Percentiles rank a stretch among this genome's conserved stretches.
These are phyloP conservation scores for Vireo griseus DNA, from an alignment of 2,797 vertebrate species.

Conservation along the genomic window DNA sequence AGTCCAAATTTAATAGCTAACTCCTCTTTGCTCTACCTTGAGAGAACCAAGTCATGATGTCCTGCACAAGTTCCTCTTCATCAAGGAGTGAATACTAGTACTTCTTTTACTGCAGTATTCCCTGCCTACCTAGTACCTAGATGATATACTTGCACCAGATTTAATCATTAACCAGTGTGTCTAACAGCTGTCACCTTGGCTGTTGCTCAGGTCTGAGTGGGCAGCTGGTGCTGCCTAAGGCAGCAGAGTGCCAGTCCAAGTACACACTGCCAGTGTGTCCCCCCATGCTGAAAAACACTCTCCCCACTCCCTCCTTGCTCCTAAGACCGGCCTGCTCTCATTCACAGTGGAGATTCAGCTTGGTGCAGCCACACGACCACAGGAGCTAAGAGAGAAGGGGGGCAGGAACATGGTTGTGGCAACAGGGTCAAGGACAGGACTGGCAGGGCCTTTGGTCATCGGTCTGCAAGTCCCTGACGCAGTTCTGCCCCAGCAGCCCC, in stretches of 20 bases:
- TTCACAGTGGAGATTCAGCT: fast-evolving
- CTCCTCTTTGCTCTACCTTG: not conserved
- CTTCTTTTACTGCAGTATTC: not conserved
- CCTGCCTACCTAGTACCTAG: not conserved
- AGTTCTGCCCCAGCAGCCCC: not conserved
- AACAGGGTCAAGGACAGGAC: not conserved
- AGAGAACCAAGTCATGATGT: not conserved
- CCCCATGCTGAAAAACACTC: fast-evolving
- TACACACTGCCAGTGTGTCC: fast-evolving
- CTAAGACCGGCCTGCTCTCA: too few species aligned
- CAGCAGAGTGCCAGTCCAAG: not conserved
- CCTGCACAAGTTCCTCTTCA: not conserved
- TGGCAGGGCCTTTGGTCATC: fast-evolving
- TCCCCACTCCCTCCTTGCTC: not conserved
- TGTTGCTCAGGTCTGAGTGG: not conserved
- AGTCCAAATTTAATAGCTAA: not conserved
- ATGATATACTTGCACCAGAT: not conserved
- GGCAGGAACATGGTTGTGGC: fast-evolving
- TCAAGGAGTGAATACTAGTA: not conserved
- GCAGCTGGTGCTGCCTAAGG: not conserved
- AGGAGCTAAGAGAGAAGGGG: not conserved
- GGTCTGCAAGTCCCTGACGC: fast-evolving
- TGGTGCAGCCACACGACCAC: fast-evolving
- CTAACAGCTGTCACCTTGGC: not conserved
- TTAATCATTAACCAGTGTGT: not conserved